phyloP scores from a whole-genome alignment of 2,888 invertebrate genomes.

The Cartodere bifasciata region DNA sequence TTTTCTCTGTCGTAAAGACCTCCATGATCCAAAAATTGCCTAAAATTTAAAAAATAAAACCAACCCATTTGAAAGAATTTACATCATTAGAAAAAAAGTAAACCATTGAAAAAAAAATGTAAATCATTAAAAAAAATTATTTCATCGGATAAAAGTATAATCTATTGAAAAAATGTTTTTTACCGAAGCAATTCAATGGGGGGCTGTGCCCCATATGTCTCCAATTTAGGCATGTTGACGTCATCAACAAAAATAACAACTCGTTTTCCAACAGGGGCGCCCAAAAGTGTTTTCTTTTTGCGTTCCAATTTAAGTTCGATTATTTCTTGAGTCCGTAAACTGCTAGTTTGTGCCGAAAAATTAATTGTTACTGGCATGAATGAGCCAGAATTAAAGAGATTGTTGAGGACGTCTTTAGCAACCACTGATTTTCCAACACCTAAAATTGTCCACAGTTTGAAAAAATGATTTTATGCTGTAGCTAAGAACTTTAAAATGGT shows the following conservation, averaged over 20 bases:
- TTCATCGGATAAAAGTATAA: no score
- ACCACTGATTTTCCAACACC: conserved; percentile 86
- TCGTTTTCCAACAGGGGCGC: conserved; percentile 72
- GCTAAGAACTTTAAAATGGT: no score
- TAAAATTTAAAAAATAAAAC: conserved; percentile 23
- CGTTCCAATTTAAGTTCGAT: conserved; percentile 77
- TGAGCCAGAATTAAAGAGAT: conserved; percentile 43
- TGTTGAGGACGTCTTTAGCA: conserved; percentile 59
- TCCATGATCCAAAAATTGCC: conserved; percentile 62
- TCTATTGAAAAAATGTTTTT: conserved; percentile 1
- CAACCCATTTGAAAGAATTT: no score
- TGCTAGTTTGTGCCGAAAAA: conserved; percentile 87
- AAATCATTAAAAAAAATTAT: no score
- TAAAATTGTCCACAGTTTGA: no score
- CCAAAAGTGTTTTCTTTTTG: conserved; percentile 63
- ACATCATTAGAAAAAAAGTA: no score
- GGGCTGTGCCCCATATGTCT: conserved; percentile 82
- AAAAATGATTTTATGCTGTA: no score
- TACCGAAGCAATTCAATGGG: conserved; percentile 78
- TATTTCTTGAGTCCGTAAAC: conserved; percentile 71
- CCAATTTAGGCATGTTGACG: conserved; percentile 81
- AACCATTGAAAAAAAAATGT: no score
- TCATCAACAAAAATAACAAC: conserved; percentile 82
- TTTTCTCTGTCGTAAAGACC: conserved; percentile 83
- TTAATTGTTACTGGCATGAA: conserved; percentile 71